A percentile compares a stretch with the other conserved stretches of the same genome.
Conservation (phyloP, 2,113 vertebrate species). For the Sander lucioperca region DNA sequence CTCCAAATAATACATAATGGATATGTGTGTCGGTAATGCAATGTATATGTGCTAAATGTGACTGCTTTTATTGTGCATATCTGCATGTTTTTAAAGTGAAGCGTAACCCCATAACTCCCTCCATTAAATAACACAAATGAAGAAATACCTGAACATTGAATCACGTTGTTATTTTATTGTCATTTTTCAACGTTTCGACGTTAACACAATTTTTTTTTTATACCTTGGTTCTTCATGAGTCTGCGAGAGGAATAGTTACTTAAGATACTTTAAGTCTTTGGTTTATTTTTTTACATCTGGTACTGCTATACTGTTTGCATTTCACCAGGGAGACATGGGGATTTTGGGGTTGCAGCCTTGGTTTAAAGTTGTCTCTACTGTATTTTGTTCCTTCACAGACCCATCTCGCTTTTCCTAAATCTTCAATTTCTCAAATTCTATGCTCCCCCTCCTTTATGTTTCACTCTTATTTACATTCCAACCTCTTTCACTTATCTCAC, state of each 20-base stretch:
- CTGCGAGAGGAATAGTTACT: background rate
- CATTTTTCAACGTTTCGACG: no score
- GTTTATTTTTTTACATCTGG: background rate
- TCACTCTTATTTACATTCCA: background rate
- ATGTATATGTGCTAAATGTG: no score
- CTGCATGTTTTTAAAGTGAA: background rate
- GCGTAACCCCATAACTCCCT: no score
- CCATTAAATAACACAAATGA: background rate
- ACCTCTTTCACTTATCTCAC: background rate
- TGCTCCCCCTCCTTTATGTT: background rate
- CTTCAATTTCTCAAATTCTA: background rate
- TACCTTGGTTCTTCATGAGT: background rate
- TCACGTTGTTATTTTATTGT: background rate
- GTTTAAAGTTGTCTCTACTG: background rate
- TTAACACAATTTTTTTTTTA: no score
- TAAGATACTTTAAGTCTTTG: background rate
- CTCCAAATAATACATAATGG: no score
- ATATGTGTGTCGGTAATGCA: no score
- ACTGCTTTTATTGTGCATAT: background rate
- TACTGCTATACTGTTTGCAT: background rate
- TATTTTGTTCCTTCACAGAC: constrained; percentile 1
- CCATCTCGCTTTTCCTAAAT: constrained; percentile 13
- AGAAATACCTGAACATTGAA: background rate
- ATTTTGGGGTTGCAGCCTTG: background rate
- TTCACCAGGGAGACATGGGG: background rate